Percentiles rank a stretch among this genome's conserved stretches.
These are phyloP conservation scores for Anastrepha obliqua DNA, from an alignment of 1,140 invertebrate species.

Conservation along the genomic window DNA sequence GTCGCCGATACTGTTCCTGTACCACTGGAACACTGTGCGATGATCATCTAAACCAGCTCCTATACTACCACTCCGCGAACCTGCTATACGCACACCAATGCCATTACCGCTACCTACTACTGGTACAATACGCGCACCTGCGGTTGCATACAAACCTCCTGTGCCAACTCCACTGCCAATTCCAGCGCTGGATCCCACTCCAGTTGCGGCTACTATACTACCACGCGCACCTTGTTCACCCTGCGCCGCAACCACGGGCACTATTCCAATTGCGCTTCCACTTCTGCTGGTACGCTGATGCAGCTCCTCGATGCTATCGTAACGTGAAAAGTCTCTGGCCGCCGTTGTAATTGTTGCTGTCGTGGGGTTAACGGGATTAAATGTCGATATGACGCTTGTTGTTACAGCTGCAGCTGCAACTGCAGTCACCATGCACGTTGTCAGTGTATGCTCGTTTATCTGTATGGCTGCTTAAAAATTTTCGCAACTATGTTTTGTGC, in stretches of 20 bases:
- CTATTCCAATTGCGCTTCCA: conserved; percentile 72
- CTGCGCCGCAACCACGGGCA: conserved; percentile 60
- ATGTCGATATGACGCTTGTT: background rate
- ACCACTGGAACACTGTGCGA: background rate
- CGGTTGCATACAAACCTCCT: conserved; percentile 59
- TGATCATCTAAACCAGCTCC: conserved; percentile 47
- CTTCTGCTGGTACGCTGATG: conserved; percentile 67
- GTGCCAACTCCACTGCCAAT: background rate
- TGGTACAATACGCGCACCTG: background rate
- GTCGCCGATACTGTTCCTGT: background rate
- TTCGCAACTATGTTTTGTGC: background rate
- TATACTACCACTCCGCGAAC: conserved; percentile 56
- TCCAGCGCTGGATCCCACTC: conserved; percentile 58
- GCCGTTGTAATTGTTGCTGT: conserved; percentile 64
- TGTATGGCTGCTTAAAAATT: background rate
- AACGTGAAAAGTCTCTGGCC: conserved; percentile 73
- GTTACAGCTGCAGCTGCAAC: background rate
- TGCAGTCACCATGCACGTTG: background rate
- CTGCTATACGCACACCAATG: conserved; percentile 55
- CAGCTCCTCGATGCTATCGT: conserved; percentile 73
- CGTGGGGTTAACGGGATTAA: background rate
- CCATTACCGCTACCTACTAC: conserved; percentile 12
- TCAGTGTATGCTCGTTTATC: conserved; percentile 11
- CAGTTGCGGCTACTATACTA: conserved; percentile 53
- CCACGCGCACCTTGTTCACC: conserved; percentile 54